Conservation (phyloP, 2,888 invertebrate genomes). For the Erebia epiphron region DNA sequence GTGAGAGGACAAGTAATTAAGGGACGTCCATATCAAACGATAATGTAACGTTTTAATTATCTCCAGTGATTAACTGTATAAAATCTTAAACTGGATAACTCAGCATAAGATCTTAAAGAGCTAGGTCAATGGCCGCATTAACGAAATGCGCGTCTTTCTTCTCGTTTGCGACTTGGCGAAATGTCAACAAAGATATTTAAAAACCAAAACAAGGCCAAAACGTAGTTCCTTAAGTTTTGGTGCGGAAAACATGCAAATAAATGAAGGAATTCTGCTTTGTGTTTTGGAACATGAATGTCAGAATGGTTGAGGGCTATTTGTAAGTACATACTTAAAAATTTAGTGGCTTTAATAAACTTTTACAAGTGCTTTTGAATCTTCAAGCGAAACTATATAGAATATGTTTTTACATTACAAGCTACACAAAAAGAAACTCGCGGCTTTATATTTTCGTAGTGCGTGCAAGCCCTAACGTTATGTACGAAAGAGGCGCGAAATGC, state of each 20-base stretch:
- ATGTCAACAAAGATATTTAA: conserved; percentile 54
- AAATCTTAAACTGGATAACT: neutral
- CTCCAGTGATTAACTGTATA: neutral
- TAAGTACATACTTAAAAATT: neutral
- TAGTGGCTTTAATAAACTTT: neutral
- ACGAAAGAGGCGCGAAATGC: too few relatives aligned
- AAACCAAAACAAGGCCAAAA: conserved; percentile 43
- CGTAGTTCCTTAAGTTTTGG: conserved; percentile 34
- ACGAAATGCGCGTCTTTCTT: conserved; percentile 44
- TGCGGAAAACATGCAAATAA: conserved; percentile 10
- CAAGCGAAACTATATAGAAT: too few relatives aligned
- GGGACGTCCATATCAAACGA: neutral
- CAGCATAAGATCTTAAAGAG: neutral
- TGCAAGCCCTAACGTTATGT: too few relatives aligned
- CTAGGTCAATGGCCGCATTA: conserved; percentile 54
- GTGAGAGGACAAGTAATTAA: too few relatives aligned
- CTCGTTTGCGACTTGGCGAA: conserved; percentile 53
- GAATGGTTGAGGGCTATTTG: neutral
- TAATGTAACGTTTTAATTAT: neutral
- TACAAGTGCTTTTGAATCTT: too few relatives aligned
- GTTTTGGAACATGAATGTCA: conserved; percentile 10
- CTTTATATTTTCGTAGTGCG: too few relatives aligned
- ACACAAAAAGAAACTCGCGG: too few relatives aligned
- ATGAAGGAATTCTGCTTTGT: conserved; percentile 10
- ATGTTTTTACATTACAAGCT: too few relatives aligned